Evolutionary conservation across 2,797 vertebrate genomes (phyloP).

Genomic region (Parauchenoglanis punctatus): DNA sequence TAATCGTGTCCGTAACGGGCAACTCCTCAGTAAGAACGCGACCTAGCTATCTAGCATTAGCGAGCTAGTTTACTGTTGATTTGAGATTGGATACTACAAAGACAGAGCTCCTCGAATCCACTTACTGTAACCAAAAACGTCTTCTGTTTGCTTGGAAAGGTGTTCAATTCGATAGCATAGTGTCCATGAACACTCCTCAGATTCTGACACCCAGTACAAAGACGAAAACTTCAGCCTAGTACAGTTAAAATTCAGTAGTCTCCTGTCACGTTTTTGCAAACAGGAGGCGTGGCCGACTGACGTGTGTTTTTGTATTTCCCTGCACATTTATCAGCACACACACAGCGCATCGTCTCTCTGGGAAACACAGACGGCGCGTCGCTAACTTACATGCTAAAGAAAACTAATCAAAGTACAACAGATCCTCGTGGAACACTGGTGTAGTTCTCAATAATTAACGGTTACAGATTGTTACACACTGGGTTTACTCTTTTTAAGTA

Average conservation of each 20-base stretch:
- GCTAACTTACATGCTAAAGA: not conserved
- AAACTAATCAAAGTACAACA: not conserved
- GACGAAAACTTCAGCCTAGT: not conserved
- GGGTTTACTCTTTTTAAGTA: not conserved
- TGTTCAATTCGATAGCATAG: not conserved
- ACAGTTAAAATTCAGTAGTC: not conserved
- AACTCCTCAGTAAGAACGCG: not conserved
- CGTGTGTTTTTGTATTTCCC: not conserved
- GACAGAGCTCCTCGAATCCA: not conserved
- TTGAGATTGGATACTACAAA: not conserved
- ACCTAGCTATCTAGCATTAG: not conserved
- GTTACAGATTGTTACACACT: not conserved
- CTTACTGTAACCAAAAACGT: not conserved
- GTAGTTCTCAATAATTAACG: not conserved
- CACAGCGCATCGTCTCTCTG: no score
- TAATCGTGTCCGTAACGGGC: not conserved
- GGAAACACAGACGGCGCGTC: not conserved
- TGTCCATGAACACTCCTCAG: not conserved
- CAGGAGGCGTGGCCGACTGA: no score
- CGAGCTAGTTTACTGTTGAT: not conserved
- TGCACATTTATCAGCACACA: not conserved
- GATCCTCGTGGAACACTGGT: not conserved
- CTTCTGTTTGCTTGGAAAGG: not conserved
- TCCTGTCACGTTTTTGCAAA: no score
- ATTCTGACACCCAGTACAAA: no score